Evolutionary conservation across 1,140 invertebrate species (phyloP).

Genomic region (Lycorma delicatula): DNA sequence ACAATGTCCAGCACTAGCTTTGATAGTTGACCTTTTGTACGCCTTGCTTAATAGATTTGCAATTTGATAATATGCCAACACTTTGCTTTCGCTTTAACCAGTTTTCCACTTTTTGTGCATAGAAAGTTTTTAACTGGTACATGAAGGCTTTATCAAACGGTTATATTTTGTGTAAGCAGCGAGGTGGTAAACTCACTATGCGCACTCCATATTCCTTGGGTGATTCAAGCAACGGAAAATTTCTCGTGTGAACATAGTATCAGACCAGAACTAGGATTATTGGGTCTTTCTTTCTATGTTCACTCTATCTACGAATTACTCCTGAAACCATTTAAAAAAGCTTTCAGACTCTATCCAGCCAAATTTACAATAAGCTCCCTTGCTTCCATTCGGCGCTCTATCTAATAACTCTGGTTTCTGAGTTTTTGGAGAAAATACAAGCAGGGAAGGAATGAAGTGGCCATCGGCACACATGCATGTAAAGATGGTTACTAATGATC

Average conservation of each 20-base stretch:
- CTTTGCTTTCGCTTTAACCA: constrained; percentile 35
- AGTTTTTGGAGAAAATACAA: constrained; percentile 36
- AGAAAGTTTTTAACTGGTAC: constrained; percentile 21
- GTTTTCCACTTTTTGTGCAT: constrained; percentile 30
- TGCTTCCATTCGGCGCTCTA: constrained; percentile 25
- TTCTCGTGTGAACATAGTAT: constrained; percentile 32
- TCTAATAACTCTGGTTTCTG: constrained; percentile 23
- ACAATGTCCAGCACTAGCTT: no score
- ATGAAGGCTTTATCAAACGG: constrained; percentile 33
- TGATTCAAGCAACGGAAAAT: constrained; percentile 31
- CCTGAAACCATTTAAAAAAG: constrained; percentile 18
- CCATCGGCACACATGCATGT: constrained; percentile 35
- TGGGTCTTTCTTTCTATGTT: constrained; percentile 28
- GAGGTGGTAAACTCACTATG: constrained; percentile 32
- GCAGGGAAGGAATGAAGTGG: constrained; percentile 35
- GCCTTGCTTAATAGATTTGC: constrained; percentile 27
- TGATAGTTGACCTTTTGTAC: no score
- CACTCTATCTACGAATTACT: constrained; percentile 22
- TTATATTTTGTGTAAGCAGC: constrained; percentile 29
- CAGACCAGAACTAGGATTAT: constrained; percentile 35
- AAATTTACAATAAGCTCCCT: constrained; percentile 26
- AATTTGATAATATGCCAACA: constrained; percentile 29
- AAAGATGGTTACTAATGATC: no score
- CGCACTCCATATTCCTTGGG: constrained; percentile 25
- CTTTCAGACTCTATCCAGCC: constrained; percentile 36